Conservation (phyloP, 1,140 invertebrate genomes). For the Solenopsis invicta region DNA sequence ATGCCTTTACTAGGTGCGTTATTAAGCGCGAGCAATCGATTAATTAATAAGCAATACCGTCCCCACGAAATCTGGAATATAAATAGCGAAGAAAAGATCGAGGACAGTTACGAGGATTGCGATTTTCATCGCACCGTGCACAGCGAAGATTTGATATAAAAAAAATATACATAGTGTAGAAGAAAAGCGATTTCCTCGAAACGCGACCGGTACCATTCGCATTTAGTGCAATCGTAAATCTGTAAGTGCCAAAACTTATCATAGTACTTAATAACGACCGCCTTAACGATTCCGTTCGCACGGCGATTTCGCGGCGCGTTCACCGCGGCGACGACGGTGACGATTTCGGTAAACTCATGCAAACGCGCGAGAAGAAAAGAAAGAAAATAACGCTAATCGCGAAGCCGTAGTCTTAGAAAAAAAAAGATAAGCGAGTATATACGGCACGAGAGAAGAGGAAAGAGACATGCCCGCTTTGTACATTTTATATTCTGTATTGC, state of each 20-base stretch:
- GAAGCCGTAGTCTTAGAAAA: slow-evolving; percentile 61
- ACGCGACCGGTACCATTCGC: slow-evolving; percentile 78
- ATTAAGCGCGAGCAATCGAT: slow-evolving; percentile 26
- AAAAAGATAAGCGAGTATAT: slow-evolving; percentile 53
- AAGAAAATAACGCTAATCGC: slow-evolving; percentile 45
- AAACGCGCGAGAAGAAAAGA: slow-evolving; percentile 39
- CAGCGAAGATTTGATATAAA: slow-evolving; percentile 43
- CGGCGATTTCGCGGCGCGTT: slow-evolving; percentile 71
- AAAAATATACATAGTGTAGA: slow-evolving; percentile 38
- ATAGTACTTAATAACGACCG: slow-evolving; percentile 82
- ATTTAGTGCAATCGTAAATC: slow-evolving; percentile 82
- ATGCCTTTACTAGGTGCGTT: slow-evolving; percentile 17
- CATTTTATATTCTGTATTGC: slow-evolving; percentile 80
- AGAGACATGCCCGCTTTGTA: slow-evolving; percentile 80
- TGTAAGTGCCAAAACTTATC: slow-evolving; percentile 85
- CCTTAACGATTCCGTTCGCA: slow-evolving; percentile 75
- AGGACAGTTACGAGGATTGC: background rate
- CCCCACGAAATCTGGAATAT: background rate
- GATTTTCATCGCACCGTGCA: background rate
- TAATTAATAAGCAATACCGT: slow-evolving; percentile 42
- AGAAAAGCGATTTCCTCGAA: slow-evolving; percentile 53
- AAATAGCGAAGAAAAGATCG: slow-evolving; percentile 17
- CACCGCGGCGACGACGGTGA: slow-evolving; percentile 39
- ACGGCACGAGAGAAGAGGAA: slow-evolving; percentile 49
- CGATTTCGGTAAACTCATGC: slow-evolving; percentile 60